Conservation (phyloP, 2,797 vertebrate genomes). For the Malacoctenus gilli region DNA sequence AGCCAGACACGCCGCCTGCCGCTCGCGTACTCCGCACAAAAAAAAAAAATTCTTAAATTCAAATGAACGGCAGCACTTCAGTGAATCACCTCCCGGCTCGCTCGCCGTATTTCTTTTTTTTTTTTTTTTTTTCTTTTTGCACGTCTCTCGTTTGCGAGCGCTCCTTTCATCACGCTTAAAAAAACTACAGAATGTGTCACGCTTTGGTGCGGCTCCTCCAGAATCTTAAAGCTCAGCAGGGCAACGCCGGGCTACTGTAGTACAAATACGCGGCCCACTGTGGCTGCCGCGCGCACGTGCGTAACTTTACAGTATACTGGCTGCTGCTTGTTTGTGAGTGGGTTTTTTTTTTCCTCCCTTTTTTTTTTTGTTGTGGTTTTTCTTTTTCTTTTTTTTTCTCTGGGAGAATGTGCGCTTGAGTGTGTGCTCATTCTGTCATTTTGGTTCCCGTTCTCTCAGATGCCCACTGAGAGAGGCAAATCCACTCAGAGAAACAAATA, state of each 20-base stretch:
- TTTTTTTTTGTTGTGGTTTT: conserved; percentile 17
- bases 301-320: conserved; percentile 27
- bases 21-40: conserved; percentile 18
- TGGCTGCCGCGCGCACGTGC: too few species aligned
- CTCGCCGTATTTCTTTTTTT: conserved; percentile 15
- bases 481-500: conserved; percentile 74
- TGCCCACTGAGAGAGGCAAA: conserved; percentile 70
- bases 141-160: not conserved
- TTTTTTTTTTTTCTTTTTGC: too few species aligned
- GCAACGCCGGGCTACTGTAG: conserved; percentile 10
- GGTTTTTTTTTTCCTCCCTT: conserved; percentile 10
- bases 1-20: conserved; percentile 28
- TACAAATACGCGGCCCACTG: not conserved
- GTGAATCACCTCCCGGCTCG: conserved; percentile 29
- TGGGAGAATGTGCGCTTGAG: conserved; percentile 36
- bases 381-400: not conserved
- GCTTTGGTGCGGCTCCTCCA: conserved; percentile 14
- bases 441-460: conserved; percentile 52
- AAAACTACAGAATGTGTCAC: conserved; percentile 34
- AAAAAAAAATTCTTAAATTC: conserved; percentile 30
- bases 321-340: conserved; percentile 40
- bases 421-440: conserved; percentile 70
- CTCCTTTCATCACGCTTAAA: conserved; percentile 26
- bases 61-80: conserved; percentile 38
- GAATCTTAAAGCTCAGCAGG: conserved; percentile 14